Percentiles rank a stretch among this genome's conserved stretches.
Evolutionary conservation across 2,888 invertebrate species (phyloP).

Genomic region (Petrolisthes cinctipes): DNA sequence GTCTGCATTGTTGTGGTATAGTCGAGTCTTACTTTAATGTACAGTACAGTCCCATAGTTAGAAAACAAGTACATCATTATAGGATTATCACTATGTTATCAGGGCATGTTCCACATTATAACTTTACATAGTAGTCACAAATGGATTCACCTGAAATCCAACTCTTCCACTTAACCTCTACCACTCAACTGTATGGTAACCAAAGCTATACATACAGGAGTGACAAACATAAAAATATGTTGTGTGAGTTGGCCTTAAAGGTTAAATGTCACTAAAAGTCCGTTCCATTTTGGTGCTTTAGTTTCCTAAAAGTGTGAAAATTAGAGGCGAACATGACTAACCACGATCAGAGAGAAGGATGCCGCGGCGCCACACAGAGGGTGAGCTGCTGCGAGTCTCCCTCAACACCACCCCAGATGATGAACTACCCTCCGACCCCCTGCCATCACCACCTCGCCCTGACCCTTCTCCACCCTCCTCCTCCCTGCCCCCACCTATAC

Average conservation of each 20-base stretch:
- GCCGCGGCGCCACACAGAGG: slow-evolving; percentile 61
- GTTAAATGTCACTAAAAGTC: background rate
- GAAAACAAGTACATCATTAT: no score
- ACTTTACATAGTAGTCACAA: no score
- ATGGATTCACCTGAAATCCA: no score
- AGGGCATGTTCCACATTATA: no score
- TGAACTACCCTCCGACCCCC: slow-evolving; percentile 8
- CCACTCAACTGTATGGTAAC: no score
- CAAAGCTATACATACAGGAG: no score
- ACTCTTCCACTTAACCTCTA: no score
- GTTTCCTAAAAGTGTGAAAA: background rate
- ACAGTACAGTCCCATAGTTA: no score
- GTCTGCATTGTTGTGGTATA: no score
- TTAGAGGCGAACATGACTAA: slow-evolving; percentile 25
- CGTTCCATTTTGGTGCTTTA: background rate
- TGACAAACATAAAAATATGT: no score
- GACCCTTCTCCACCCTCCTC: slow-evolving; percentile 23
- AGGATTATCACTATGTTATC: no score
- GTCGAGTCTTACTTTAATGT: no score
- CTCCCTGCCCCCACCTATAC: slow-evolving; percentile 20
- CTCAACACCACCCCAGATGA: slow-evolving; percentile 50
- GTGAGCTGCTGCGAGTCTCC: slow-evolving; percentile 58
- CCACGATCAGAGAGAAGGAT: slow-evolving; percentile 48
- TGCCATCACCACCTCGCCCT: slow-evolving; percentile 28
- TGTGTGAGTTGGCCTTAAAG: background rate